A percentile compares a stretch with the other conserved stretches of the same genome.
Evolutionary conservation across 1,140 invertebrate genomes (phyloP).

Genomic region (Drosophila sp.): DNA sequence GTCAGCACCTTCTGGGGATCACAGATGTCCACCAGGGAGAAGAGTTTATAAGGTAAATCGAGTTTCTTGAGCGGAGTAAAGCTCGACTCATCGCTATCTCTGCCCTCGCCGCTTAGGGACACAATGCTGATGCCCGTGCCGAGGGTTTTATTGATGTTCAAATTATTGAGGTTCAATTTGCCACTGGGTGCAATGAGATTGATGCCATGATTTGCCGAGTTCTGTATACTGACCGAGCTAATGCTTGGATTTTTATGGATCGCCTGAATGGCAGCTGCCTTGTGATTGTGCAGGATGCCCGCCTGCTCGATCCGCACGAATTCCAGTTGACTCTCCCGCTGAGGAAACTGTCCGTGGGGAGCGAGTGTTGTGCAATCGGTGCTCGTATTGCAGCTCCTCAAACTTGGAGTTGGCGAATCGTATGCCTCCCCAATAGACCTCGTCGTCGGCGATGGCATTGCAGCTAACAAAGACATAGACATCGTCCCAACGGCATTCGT

Average conservation of each 20-base stretch:
- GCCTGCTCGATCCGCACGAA: constrained; percentile 96
- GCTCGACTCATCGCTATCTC: constrained; percentile 93
- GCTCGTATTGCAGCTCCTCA: constrained; percentile 93
- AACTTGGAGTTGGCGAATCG: constrained; percentile 95
- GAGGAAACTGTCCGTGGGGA: constrained; percentile 89
- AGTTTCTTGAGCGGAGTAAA: constrained; percentile 93
- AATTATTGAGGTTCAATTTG: constrained; percentile 89
- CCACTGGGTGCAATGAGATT: constrained; percentile 95
- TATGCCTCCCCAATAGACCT: constrained; percentile 98
- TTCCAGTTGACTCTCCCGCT: constrained; percentile 91
- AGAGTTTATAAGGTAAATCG: constrained; percentile 96
- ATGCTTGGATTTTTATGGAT: constrained; percentile 94
- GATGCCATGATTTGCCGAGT: constrained; percentile 95
- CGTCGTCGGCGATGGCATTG: constrained; percentile 87
- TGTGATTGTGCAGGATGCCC: constrained; percentile 97
- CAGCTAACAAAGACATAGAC: constrained; percentile 98
- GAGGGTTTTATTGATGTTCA: constrained; percentile 92
- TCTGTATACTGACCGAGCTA: constrained; percentile 92
- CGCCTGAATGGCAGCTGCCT: constrained; percentile 95
- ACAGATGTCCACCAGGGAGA: constrained; percentile 98
- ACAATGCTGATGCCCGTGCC: constrained; percentile 96
- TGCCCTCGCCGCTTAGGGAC: constrained; percentile 96
- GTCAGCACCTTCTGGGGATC: constrained; percentile 96
- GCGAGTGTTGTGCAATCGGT: constrained; percentile 91
- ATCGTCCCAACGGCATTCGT: constrained; percentile 94